Percentiles rank a stretch among this genome's conserved stretches.
phyloP scores from a whole-genome alignment of 2,113 vertebrate genomes.

The Theristicus caerulescens region DNA sequence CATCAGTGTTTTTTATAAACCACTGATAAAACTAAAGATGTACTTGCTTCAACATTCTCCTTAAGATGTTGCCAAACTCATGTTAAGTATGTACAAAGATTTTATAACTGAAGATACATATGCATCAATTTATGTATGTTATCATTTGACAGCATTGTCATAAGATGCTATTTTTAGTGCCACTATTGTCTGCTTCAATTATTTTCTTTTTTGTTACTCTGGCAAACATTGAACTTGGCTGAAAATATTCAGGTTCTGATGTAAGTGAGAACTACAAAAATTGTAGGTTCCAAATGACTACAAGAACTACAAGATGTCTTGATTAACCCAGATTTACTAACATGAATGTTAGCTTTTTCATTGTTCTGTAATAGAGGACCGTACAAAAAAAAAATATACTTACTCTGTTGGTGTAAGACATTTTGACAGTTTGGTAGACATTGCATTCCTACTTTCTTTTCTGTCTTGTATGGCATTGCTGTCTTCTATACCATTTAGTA shows the following conservation, averaged over 20 bases:
- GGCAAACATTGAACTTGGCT: constrained; percentile 34
- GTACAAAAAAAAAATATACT: background rate
- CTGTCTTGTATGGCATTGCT: background rate
- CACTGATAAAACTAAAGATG: background rate
- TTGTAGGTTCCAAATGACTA: constrained; percentile 38
- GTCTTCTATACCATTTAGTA: constrained; percentile 23
- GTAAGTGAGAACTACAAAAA: constrained; percentile 64
- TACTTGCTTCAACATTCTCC: background rate
- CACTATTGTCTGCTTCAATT: constrained; percentile 27
- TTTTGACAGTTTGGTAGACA: constrained; percentile 1
- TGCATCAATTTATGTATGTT: background rate
- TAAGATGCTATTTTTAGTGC: constrained; percentile 14
- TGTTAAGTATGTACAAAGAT: background rate
- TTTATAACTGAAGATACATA: background rate
- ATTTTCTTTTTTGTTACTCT: constrained; percentile 43
- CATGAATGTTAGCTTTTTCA: background rate
- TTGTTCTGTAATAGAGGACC: background rate
- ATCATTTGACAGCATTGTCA: background rate
- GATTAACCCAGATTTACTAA: constrained; percentile 35
- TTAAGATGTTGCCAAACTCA: background rate
- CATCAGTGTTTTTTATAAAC: background rate
- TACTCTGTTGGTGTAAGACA: background rate
- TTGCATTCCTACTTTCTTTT: background rate
- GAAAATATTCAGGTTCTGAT: constrained; percentile 62
- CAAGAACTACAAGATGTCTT: constrained; percentile 35